These are phyloP conservation scores for Chelonia mydas DNA, from an alignment of 2,797 vertebrate genomes.

Conservation along the genomic window DNA sequence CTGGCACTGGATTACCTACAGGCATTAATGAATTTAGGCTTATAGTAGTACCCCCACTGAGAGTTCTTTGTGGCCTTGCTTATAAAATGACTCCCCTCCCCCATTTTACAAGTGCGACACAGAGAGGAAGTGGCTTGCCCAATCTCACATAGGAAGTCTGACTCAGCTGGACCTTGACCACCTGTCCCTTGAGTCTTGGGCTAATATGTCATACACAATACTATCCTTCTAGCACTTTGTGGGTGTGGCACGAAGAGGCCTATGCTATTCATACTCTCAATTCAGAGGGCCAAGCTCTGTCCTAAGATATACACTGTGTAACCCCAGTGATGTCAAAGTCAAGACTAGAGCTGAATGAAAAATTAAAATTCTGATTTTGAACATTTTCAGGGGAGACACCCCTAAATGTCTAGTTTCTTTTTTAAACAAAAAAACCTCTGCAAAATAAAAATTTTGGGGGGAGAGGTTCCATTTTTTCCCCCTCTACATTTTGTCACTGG, in stretches of 20 bases:
- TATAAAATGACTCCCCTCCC: background rate
- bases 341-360: background rate
- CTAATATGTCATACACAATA: background rate
- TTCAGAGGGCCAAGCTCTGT: background rate
- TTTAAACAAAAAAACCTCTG: background rate
- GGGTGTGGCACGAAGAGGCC: background rate
- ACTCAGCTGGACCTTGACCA: background rate
- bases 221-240: background rate
- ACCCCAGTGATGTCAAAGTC: background rate
- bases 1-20: background rate
- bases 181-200: background rate
- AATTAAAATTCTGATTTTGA: background rate
- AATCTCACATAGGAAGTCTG: background rate
- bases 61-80: background rate
- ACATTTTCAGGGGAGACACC: background rate
- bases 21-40: background rate
- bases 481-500: background rate
- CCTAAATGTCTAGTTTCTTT: background rate
- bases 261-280: background rate
- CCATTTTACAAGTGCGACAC: background rate
- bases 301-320: background rate
- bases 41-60: background rate
- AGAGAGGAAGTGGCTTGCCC: background rate
- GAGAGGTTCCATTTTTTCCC: background rate
- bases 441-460: background rate